These are phyloP conservation scores for Crotalus helleri DNA, from an alignment of 2,113 vertebrate genomes.

Conservation along the genomic window DNA sequence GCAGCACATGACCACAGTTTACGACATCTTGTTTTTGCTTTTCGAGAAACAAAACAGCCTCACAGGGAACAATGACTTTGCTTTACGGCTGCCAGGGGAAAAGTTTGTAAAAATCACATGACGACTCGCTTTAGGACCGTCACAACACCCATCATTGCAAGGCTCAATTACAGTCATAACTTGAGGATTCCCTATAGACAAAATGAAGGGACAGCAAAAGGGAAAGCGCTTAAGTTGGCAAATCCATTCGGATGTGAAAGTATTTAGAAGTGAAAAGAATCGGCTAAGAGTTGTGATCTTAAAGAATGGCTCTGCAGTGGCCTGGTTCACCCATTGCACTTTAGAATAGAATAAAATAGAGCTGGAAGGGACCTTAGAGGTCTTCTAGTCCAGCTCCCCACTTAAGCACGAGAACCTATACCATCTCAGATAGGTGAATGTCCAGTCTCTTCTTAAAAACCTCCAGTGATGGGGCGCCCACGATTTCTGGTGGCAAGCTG, in stretches of 20 bases:
- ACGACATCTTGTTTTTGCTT: rapidly evolving
- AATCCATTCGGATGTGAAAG: not conserved
- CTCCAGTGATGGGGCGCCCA: too few species aligned
- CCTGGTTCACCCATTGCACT: not conserved
- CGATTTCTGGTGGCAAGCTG: too few species aligned
- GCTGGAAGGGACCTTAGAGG: too few species aligned
- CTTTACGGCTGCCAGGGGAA: not conserved
- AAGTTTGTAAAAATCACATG: not conserved
- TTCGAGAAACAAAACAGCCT: not conserved
- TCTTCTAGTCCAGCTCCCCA: too few species aligned
- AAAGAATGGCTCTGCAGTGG: not conserved
- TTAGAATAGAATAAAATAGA: too few species aligned
- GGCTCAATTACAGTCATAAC: not conserved
- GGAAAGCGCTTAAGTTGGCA: not conserved
- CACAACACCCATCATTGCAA: not conserved
- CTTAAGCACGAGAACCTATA: too few species aligned
- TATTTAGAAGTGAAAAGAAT: not conserved
- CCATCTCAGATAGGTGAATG: too few species aligned
- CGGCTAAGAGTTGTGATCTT: not conserved
- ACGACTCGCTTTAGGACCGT: not conserved
- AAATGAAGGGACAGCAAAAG: not conserved
- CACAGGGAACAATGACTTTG: not conserved
- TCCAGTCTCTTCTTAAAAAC: too few species aligned
- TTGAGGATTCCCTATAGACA: not conserved
- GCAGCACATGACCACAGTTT: not conserved